A percentile compares a stretch with the other conserved stretches of the same genome.
Conservation (phyloP, 2,113 vertebrate species). For the Aldabrachelys gigantea region DNA sequence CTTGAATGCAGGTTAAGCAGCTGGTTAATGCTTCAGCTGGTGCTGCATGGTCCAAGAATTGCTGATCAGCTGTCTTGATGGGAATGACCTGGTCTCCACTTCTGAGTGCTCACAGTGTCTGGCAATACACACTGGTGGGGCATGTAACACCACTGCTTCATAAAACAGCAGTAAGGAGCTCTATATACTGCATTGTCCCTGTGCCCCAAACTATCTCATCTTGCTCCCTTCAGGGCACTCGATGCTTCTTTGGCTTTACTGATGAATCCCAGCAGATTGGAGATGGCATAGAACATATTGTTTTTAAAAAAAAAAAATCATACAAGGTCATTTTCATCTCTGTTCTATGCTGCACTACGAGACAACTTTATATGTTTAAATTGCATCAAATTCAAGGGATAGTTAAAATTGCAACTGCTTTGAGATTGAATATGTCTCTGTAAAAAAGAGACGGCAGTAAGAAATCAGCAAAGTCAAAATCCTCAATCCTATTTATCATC, state of each 20-base stretch:
- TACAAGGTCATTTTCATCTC: background rate
- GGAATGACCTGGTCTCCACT: background rate
- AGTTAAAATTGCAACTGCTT: conserved; percentile 1
- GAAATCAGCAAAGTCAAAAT: conserved; percentile 3
- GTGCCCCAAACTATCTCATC: background rate
- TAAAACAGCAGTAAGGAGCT: background rate
- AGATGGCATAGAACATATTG: background rate
- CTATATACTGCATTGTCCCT: background rate
- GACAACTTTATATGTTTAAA: background rate
- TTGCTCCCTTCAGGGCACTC: background rate
- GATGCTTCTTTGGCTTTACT: background rate
- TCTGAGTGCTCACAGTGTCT: background rate
- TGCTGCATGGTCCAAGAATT: background rate
- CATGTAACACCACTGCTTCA: background rate
- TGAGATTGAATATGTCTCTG: background rate
- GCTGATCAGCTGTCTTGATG: background rate
- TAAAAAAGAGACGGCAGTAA: background rate
- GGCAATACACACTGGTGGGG: background rate
- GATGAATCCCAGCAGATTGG: background rate
- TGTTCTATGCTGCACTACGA: background rate
- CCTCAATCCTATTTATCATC: background rate
- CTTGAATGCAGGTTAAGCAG: background rate
- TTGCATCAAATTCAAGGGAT: background rate
- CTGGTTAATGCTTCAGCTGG: background rate
- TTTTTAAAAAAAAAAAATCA: background rate